Evolutionary conservation across 2,113 vertebrate species (phyloP), one percentile per base, ranked within the genome.

Genomic region (Gambusia affinis): DNA sequence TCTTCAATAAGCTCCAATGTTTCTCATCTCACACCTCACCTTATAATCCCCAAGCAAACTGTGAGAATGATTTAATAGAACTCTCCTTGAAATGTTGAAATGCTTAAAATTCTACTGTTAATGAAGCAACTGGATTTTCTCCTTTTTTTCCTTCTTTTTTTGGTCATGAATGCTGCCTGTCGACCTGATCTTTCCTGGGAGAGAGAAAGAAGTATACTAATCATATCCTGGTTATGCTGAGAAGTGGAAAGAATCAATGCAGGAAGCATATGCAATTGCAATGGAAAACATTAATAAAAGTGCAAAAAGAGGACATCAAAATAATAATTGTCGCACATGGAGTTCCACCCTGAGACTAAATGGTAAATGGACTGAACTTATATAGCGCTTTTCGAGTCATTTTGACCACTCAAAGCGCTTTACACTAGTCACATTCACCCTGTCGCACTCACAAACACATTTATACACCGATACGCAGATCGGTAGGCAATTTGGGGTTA

Each of bases 61-160:
- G 67, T 61, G 72, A 47, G 72, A 75, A 15, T 14, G 17, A 22
- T 74, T 80, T 24, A 74, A 70, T 1, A 75, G 60, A 39, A 80
- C 67, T 10, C 28, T 75, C 24, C 51, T 70, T 12, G 47, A 66
- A 4, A 80, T 75, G 63, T 6, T 75, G 27, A 27, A 27, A 81
- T 79, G 72, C 78, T 22, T 79, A 76, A 4, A 85, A 84, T 12
- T 78, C 54, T 15, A 83, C 78, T 24, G 51, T 80, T 11, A 65
- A 85, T 29, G 72, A 85, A n/a, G 31, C 71, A 15, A 78, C 77
- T 29, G 70, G 79, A 11, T 82, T 79, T 44, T 84, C 79, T 12
- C 75, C 60, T 51, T 82, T 82, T 76, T 12, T 73, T 72, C 33
- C 70, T 85, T 33, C 68, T 83, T 3, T 27, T 27, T 88, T 83